Percentiles rank a stretch among this genome's conserved stretches.
Evolutionary conservation across 2,888 invertebrate species (phyloP).

Genomic region (Tetanocera ferruginea): DNA sequence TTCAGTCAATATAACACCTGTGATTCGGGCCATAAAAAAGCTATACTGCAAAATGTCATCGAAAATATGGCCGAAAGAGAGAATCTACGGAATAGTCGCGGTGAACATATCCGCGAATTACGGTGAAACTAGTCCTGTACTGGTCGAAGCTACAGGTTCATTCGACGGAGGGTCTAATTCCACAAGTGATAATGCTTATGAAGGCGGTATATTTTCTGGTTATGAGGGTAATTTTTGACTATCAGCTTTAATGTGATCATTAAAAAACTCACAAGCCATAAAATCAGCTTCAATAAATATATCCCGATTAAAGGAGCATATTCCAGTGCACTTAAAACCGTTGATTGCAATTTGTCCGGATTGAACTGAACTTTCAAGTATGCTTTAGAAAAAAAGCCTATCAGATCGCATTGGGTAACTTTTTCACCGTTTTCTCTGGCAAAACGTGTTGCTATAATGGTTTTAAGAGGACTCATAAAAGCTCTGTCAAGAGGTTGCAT

Average conservation of each 20-base stretch:
- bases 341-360: slow-evolving; percentile 25
- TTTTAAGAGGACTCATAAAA: background rate
- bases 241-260: background rate
- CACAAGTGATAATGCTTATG: too few relatives aligned
- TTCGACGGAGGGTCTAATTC: too few relatives aligned
- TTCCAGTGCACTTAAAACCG: slow-evolving; percentile 26
- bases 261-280: background rate
- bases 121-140: too few relatives aligned
- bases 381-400: slow-evolving; percentile 25
- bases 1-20: too few relatives aligned
- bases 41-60: too few relatives aligned
- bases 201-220: too few relatives aligned
- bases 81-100: too few relatives aligned
- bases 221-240: background rate
- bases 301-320: background rate
- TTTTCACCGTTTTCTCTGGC: background rate
- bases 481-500: background rate
- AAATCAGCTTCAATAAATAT: background rate
- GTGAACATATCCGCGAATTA: too few relatives aligned
- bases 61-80: too few relatives aligned
- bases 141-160: too few relatives aligned
- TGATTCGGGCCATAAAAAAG: too few relatives aligned
- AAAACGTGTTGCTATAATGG: background rate
- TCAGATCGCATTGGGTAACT: slow-evolving; percentile 27
- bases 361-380: slow-evolving; percentile 32